Percentiles rank a stretch among this genome's conserved stretches.
Evolutionary conservation across 2,113 vertebrate species (phyloP).

Genomic region (Smithornis capensis): DNA sequence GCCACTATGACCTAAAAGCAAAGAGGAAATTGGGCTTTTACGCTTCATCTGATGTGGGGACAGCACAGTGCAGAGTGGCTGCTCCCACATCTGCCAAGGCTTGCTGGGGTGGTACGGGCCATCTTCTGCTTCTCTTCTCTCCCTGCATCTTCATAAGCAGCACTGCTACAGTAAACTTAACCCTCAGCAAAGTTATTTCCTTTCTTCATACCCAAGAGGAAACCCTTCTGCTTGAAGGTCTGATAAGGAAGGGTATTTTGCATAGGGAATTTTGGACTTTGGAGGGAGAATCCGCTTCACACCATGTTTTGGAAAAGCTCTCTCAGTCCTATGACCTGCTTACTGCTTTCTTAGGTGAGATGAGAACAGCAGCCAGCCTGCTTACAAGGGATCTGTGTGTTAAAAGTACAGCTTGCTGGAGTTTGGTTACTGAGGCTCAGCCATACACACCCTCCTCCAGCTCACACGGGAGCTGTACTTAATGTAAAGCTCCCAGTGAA

Average conservation of each 20-base stretch:
- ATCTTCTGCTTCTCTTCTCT: not conserved
- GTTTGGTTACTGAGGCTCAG: not conserved
- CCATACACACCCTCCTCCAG: not conserved
- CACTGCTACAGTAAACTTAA: not conserved
- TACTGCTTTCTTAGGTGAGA: not conserved
- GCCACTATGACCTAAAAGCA: not conserved
- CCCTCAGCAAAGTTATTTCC: not conserved
- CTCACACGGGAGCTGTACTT: not conserved
- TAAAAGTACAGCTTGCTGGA: not conserved
- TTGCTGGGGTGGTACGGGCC: not conserved
- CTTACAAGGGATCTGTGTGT: not conserved
- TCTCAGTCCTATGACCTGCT: not conserved
- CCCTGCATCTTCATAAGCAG: not conserved
- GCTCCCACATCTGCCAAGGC: not conserved
- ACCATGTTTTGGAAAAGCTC: not conserved
- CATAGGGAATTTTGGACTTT: not conserved
- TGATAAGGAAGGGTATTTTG: not conserved
- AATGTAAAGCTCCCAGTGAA: not conserved
- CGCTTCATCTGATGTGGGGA: accelerated
- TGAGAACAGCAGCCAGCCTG: not conserved
- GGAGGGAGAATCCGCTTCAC: not conserved
- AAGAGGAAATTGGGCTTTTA: not conserved
- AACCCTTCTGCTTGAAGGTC: not conserved
- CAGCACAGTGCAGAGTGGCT: accelerated
- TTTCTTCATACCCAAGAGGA: not conserved